Evolutionary conservation across 2,113 vertebrate species (phyloP).

Genomic region (Cryptoleucopteryx plumbea): DNA sequence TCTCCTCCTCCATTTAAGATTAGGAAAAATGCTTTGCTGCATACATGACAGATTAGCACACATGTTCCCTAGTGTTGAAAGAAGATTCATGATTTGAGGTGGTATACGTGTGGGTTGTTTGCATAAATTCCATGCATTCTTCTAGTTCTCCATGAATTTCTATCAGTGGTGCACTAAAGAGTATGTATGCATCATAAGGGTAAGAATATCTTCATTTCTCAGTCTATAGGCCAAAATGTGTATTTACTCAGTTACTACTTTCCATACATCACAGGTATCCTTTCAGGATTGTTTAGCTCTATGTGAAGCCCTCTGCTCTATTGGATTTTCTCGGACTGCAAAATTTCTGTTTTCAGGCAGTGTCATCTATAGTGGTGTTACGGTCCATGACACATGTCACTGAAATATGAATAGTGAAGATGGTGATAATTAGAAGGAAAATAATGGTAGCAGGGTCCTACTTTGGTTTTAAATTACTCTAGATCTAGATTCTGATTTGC

Average conservation of each 20-base stretch:
- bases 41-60: neutral
- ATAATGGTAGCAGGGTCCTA: neutral
- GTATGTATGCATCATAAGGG: neutral
- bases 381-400: neutral
- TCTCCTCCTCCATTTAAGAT: neutral
- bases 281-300: neutral
- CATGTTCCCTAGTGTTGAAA: neutral
- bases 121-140: neutral
- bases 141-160: neutral
- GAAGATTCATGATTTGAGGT: neutral
- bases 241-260: neutral
- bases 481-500: neutral
- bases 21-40: neutral
- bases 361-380: neutral
- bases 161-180: neutral
- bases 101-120: neutral
- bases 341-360: neutral
- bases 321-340: neutral
- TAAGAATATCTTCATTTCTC: neutral
- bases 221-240: neutral
- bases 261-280: neutral
- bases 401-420: neutral
- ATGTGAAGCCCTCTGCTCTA: neutral
- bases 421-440: neutral
- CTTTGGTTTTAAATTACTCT: neutral